Base-by-base conservation (phyloP, 2,888 invertebrate genomes). In the Spodoptera picta region DNA sequence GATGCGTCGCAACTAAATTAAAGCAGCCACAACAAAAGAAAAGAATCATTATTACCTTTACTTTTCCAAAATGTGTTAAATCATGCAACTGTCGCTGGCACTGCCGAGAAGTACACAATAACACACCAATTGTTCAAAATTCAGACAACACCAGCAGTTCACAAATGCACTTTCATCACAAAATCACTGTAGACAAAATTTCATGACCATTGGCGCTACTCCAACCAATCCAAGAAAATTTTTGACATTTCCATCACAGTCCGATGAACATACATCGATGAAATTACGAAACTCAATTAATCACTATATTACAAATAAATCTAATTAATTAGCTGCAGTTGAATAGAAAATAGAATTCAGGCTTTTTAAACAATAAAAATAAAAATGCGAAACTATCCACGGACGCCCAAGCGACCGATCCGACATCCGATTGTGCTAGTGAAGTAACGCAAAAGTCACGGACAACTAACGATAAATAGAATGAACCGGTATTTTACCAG, bases 171-270 rank as follows among this genome's bases (percentile, higher is more conserved):
- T 76, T 80, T 80, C 84, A 89, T 87, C 86, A 86, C 86, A 84
- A 82, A 77, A 78, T 86, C 87, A 86, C 83, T 75, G 72, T 80
- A 84, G 81, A 83, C 7, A 88, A 87, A 86, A 85, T 85, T 87
- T 86, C 84, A 86, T 81, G 77, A 86, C 84, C 86, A 90, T 88
- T 92, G 91, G 92, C 93, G 92, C 84, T 70, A 87, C 83, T 92
- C 91, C 90, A 92, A 89, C 85, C 88, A 91, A 84, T 91, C 91
- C 90, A 92, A 89, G 85, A 89, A 91, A 90, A 90, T 87, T 92
- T 78, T 90, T 94, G 94, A 94, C 94, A 89, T 92, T 92, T 92
- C 90, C 90, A 90, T 89, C 83, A 87, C 86, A 86, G 80, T 80
- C 80, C 81, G 84, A 83, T 83, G 77, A 81, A 79, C 75, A 72